Evolutionary conservation across 2,888 invertebrate genomes (phyloP), one percentile per base, ranked within the genome.

Genomic region (Eupithecia subumbrata): DNA sequence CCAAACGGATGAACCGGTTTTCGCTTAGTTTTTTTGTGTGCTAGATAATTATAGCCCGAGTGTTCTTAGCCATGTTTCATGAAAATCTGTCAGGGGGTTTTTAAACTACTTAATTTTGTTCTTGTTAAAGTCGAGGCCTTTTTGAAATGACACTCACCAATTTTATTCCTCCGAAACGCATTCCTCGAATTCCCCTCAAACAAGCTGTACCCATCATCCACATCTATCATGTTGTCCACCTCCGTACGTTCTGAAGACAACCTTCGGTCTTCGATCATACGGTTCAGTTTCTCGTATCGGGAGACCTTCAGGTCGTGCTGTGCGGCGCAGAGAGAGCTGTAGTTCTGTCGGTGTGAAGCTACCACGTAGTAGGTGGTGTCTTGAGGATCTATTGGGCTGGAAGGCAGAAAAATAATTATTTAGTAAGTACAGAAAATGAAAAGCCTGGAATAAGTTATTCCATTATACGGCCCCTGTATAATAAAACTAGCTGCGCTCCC

Each of bases 301-400:
- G 79, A 86, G 0, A 83, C 76, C 80, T 89, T 90, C 2, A 90
- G 82, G 68, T 94, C 94, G 60, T 86, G 86, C 76, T 92, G 93
- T 1, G 95, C 95, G 0, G 93, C 91, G 75, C 95, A 95, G 0
- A 95, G 88, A 0, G 95, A 93, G 0, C 93, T 93, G 84, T 94
- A 95, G 86, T 93, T 93, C 75, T 87, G 91, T 30, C 86, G 86
- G 48, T 90, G 89, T 0, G 94, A 94, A 2, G 93, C 93, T 0
- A 95, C 93, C 0, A 94, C 92, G 83, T 94, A 95, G 83, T 95
- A 95, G 18, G 87, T 88, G 0, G 94, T 94, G 16, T 89, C 87
- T 87, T 94, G 94, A 0, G 95, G 95, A 76, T 95, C 95, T 81
- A 95, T 92, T 40, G 95, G 94, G 76, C 95, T 95, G 89, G 34